These are phyloP conservation scores for Muscidifurax raptorellus DNA, from an alignment of 1,140 invertebrate species.

Conservation along the genomic window DNA sequence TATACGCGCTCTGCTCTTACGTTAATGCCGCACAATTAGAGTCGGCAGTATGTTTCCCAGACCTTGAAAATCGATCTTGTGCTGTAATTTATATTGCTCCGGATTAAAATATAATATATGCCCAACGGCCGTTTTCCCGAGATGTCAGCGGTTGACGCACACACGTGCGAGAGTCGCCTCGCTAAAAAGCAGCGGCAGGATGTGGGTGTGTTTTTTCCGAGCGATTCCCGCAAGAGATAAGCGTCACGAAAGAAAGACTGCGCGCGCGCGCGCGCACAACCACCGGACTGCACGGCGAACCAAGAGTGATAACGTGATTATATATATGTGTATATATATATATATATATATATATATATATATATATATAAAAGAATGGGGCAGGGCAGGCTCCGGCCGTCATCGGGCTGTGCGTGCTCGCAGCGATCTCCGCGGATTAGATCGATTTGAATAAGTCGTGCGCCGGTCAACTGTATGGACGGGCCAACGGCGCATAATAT, in stretches of 20 bases:
- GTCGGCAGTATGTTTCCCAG: too few relatives aligned
- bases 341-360: too few relatives aligned
- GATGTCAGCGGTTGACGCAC: background rate
- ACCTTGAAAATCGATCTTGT: background rate
- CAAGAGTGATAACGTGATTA: too few relatives aligned
- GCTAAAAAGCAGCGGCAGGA: background rate
- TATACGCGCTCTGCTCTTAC: too few relatives aligned
- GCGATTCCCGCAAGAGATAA: background rate
- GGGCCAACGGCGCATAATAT: conserved; percentile 31
- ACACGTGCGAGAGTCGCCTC: background rate
- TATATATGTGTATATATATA: too few relatives aligned
- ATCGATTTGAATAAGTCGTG: conserved; percentile 27
- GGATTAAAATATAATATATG: background rate
- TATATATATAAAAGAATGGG: background rate
- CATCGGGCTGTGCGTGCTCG: background rate
- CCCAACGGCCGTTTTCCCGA: background rate
- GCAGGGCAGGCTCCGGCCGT: background rate
- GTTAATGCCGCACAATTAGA: too few relatives aligned
- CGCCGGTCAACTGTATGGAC: background rate
- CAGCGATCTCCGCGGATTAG: conserved; percentile 13
- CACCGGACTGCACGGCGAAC: too few relatives aligned
- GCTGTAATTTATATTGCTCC: too few relatives aligned
- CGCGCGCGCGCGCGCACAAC: too few relatives aligned
- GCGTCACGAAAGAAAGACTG: background rate
- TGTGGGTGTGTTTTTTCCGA: background rate